Evolutionary conservation across 35 echinoderm and acorn worm species (phyloP), one percentile per base, ranked within the genome.

Genomic region (Chiridota heheva): DNA sequence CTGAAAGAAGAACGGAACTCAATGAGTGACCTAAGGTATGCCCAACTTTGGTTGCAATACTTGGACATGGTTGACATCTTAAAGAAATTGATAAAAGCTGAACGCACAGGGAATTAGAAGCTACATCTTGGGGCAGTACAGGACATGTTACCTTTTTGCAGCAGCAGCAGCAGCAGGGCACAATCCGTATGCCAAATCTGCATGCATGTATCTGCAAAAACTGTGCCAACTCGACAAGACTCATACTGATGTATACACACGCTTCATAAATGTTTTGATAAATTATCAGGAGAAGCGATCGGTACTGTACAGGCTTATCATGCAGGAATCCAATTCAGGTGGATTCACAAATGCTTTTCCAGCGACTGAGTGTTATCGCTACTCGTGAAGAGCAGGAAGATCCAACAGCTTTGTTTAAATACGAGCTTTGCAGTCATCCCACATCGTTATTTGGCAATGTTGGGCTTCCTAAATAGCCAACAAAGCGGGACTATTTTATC

Each of bases 121-220:
- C 39, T 83, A 2, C 77, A 83, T 82, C 33, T 90, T 8, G 22
- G 46, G 42, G 28, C 53, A 31, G 30, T 90, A 1, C 46, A 77
- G 0, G 72, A 84, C 2, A 91, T 91, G 81, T 49, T 85, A 0
- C 80, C 91, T 18, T 95, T 47, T 36, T 53, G 88, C 26, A n/a
- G n/a, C n/a, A n/a, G n/a, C n/a, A n/a, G 85, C 91, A 36, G 72
- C 86, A 53, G 36, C 81, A 25, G 86, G 91, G 4, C 91, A 94
- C 39, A 89, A 63, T 18, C 20, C 76, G 58, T 92, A 87, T 38
- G 41, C 72, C 0, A 71, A 81, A 73, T 86, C 81, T 30, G 73
- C 44, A 5, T 49, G 67, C 33, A 7, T 80, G 2, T 85, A 96
- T 70, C 26, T 96, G 10, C 91, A 96, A 47, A 7, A 51, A 33